A percentile compares a stretch with the other conserved stretches of the same genome.
phyloP scores from a whole-genome alignment of 2,888 invertebrate genomes.

The Pemphredon lugubris region DNA sequence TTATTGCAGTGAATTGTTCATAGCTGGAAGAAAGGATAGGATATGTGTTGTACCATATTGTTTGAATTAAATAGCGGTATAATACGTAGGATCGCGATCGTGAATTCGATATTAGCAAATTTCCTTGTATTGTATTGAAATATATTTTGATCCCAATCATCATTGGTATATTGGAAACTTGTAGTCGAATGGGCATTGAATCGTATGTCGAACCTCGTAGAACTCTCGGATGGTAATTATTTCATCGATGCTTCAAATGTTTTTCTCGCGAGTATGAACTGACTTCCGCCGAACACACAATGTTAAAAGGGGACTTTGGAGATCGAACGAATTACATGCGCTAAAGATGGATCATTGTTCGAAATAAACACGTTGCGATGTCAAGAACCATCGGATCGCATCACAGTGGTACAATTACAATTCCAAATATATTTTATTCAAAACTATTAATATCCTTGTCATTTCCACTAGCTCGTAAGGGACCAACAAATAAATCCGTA shows the following conservation, averaged over 20 bases:
- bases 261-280: no score
- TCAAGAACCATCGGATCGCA: constrained; percentile 31
- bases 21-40: constrained; percentile 30
- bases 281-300: no score
- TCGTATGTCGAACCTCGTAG: neutral
- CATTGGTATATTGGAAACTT: neutral
- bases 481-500: constrained; percentile 32
- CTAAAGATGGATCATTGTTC: constrained; percentile 5
- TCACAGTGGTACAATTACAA: constrained; percentile 62
- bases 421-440: constrained; percentile 75
- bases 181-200: neutral
- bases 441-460: constrained; percentile 55
- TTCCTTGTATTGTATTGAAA: constrained; percentile 1
- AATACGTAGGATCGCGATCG: constrained; percentile 23
- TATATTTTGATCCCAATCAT: constrained; percentile 11
- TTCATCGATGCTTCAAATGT: no score
- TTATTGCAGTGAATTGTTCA: constrained; percentile 48
- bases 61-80: constrained; percentile 23
- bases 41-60: constrained; percentile 41
- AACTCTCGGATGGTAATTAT: neutral
- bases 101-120: constrained; percentile 15
- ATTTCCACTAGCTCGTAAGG: constrained; percentile 22
- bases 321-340: no score
- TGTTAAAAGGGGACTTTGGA: no score
- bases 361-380: constrained; percentile 9